Base-by-base conservation (phyloP, 2,113 vertebrate genomes). In the Falcunculus frontatus region DNA sequence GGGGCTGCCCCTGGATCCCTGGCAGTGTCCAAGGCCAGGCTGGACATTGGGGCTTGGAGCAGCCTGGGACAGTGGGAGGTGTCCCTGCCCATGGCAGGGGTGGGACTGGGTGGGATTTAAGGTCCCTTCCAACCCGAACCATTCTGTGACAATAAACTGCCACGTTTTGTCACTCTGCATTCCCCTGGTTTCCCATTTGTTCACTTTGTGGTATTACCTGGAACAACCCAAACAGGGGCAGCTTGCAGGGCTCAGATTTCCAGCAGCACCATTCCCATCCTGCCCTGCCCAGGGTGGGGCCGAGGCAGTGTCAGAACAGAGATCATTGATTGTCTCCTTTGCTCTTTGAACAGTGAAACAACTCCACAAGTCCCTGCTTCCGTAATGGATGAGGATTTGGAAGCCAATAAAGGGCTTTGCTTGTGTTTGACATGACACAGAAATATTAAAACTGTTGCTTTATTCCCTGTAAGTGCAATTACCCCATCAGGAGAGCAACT, bases 391-490 rank as follows among this genome's bases (percentile, higher is more conserved):
- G 62, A 76, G 75, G 59, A 73, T 68, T 22, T 83, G 63, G 70
- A 72, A 87, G 57, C 19, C 8, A 35, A 7, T 1, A 4, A 69
- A 90, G 44, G 50, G 60, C 18, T 94, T 65, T 86, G 41, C 29
- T 73, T 59, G 37, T 90, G 57, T 42, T 33, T 46, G 46, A 53
- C 50, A 62, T 1, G 11, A 73, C 63, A 85, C 1, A 57, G 14
- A 79, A 82, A 93, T 60, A 86, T 4, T 53, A 65, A 74, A 64
- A 13, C 19, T 62, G 44, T 32, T 93, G 63, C 7, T 96, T 88
- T 83, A 64, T 74, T 78, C 81, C 72, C 32, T 90, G 37, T 56
- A 77, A 92, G 46, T 65, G 15, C 67, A 95, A 94, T 86, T 76
- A 77, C 50, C n/a, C 14, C 27, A 10, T 39, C 88, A 92, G 82